Conservation (phyloP, 2,888 invertebrate species). For the Yponomeuta evonymella region DNA sequence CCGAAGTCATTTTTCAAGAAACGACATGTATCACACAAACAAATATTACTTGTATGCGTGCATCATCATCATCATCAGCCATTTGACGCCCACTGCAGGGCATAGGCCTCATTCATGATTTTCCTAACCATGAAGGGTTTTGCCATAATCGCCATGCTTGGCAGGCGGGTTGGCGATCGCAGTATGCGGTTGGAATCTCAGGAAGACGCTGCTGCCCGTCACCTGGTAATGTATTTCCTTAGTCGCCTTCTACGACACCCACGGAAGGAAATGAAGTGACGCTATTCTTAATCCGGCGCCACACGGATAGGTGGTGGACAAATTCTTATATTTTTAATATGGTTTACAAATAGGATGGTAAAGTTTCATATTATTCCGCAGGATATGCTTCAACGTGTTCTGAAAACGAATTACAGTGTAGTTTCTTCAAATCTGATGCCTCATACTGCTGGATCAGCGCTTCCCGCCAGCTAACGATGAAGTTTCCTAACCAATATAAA, state of each 20-base stretch:
- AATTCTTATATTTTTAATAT: neutral
- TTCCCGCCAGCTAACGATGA: constrained; percentile 42
- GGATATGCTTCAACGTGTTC: neutral
- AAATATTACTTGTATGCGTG: constrained; percentile 35
- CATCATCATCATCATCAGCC: too few species aligned
- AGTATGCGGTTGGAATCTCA: too few species aligned
- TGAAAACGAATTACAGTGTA: constrained; percentile 7
- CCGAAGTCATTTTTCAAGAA: constrained; percentile 34
- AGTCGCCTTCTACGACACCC: too few species aligned
- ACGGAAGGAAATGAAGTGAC: too few species aligned
- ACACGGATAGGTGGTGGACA: neutral
- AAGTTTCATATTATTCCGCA: neutral
- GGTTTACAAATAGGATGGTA: neutral
- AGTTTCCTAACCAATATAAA: constrained; percentile 71
- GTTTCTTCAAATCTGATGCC: constrained; percentile 20
- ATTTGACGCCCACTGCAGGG: too few species aligned
- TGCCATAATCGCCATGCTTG: too few species aligned
- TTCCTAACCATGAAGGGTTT: too few species aligned
- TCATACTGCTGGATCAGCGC: constrained; percentile 42
- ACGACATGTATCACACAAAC: constrained; percentile 20
- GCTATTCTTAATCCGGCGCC: too few species aligned
- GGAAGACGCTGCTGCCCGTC: too few species aligned
- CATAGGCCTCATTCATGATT: too few species aligned
- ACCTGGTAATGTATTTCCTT: too few species aligned
- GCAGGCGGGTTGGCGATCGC: too few species aligned